These are phyloP conservation scores for Magallana ariakensis DNA, from an alignment of 1,140 invertebrate species.

Conservation along the genomic window DNA sequence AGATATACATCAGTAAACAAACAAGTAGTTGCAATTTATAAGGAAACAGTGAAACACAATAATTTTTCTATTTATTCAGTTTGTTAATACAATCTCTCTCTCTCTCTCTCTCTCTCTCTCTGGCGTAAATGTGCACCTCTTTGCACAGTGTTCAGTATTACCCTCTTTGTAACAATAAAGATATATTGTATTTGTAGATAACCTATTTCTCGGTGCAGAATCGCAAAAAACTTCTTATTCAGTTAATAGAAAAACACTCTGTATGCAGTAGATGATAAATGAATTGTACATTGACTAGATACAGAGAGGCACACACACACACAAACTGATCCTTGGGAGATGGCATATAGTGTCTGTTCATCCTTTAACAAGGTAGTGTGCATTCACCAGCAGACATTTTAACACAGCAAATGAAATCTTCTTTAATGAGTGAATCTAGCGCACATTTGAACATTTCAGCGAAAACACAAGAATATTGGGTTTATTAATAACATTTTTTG, in stretches of 20 bases:
- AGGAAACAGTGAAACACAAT: too few species aligned
- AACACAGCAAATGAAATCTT: not conserved
- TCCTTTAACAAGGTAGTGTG: not conserved
- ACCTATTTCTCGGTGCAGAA: not conserved
- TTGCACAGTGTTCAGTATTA: too few species aligned
- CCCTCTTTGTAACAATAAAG: too few species aligned
- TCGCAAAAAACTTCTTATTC: not conserved
- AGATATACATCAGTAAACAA: too few species aligned
- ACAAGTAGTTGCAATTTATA: too few species aligned
- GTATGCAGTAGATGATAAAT: too few species aligned
- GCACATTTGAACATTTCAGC: not conserved
- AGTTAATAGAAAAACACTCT: not conserved
- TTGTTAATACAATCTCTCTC: too few species aligned
- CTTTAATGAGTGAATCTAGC: not conserved
- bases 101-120: too few species aligned
- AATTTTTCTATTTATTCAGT: too few species aligned
- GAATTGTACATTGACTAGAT: too few species aligned
- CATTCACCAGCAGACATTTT: not conserved
- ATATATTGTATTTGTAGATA: not conserved
- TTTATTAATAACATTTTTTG: not conserved
- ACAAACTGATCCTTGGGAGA: not conserved
- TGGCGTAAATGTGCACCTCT: too few species aligned
- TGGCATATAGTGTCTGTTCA: not conserved
- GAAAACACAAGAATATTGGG: not conserved
- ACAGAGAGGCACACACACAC: too few species aligned